These are phyloP conservation scores for Sebastes jordani DNA, from an alignment of 2,797 vertebrate genomes.

Conservation along the genomic window DNA sequence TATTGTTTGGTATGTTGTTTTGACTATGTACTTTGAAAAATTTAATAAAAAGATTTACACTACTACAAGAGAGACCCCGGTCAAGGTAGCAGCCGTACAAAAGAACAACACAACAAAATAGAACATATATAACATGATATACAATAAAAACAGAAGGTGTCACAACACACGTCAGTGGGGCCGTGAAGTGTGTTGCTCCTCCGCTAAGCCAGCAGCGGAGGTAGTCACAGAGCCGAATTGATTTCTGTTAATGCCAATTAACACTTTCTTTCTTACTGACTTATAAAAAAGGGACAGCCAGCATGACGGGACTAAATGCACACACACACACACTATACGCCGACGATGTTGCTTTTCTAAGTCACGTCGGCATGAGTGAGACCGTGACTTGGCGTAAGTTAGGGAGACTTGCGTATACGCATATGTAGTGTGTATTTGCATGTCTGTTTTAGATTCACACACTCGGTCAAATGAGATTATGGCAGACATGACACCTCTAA, in stretches of 20 bases:
- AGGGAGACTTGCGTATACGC: not conserved
- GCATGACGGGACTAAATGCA: too few species aligned
- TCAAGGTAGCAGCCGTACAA: too few species aligned
- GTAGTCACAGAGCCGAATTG: not conserved
- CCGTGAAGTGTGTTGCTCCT: not conserved
- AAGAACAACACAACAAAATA: too few species aligned
- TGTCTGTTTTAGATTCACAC: not conserved
- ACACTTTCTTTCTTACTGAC: not conserved
- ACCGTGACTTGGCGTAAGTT: too few species aligned
- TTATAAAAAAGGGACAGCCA: not conserved
- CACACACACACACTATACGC: too few species aligned
- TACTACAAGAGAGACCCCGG: too few species aligned
- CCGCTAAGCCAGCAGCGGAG: not conserved
- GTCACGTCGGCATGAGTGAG: too few species aligned
- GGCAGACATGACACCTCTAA: constrained; percentile 19
- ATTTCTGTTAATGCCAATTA: not conserved
- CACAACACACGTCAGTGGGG: not conserved
- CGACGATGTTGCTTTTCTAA: too few species aligned
- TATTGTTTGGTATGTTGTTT: too few species aligned
- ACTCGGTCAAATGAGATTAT: constrained; percentile 1
- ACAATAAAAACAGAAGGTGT: not conserved
- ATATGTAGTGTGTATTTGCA: not conserved
- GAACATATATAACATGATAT: not conserved
- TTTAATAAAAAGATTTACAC: too few species aligned
- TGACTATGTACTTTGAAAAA: too few species aligned